A percentile compares a stretch with the other conserved stretches of the same genome.
phyloP scores from a whole-genome alignment of 1,140 invertebrate species.

The Thalassaphorura encarpata region DNA sequence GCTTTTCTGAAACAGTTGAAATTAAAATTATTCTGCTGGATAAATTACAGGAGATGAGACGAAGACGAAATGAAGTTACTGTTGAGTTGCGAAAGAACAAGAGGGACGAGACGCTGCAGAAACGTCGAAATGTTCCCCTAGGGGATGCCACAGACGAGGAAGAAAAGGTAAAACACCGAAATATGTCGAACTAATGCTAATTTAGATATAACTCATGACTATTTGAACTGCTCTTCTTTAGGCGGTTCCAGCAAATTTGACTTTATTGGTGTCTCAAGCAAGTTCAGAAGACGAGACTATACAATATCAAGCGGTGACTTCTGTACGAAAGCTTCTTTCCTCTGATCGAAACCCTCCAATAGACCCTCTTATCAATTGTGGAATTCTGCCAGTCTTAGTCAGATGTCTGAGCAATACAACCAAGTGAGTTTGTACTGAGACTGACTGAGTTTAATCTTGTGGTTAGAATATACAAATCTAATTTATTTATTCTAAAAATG shows the following conservation, averaged over 20 bases:
- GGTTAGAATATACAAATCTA: not conserved
- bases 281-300: constrained; percentile 53
- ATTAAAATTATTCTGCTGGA: no score
- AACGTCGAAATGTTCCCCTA: constrained; percentile 84
- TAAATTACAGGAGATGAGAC: constrained; percentile 89
- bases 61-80: constrained; percentile 87
- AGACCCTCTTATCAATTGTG: constrained; percentile 83
- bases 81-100: constrained; percentile 94
- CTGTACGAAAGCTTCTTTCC: constrained; percentile 85
- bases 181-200: not conserved
- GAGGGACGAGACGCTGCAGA: constrained; percentile 88
- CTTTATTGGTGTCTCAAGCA: constrained; percentile 58
- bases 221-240: constrained; percentile 33
- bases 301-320: constrained; percentile 71
- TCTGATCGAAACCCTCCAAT: constrained; percentile 99
- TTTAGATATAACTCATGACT: constrained; percentile 8
- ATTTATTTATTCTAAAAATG: constrained; percentile 34
- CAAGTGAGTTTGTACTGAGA: constrained; percentile 44
- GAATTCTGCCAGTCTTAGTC: constrained; percentile 88
- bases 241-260: constrained; percentile 52
- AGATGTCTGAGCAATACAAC: constrained; percentile 72
- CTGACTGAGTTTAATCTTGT: not conserved
- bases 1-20: no score
- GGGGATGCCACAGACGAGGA: constrained; percentile 59
- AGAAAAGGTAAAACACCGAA: constrained; percentile 36